These are phyloP conservation scores for Deroplatys truncata DNA, from an alignment of 2,888 invertebrate species.

Conservation along the genomic window DNA sequence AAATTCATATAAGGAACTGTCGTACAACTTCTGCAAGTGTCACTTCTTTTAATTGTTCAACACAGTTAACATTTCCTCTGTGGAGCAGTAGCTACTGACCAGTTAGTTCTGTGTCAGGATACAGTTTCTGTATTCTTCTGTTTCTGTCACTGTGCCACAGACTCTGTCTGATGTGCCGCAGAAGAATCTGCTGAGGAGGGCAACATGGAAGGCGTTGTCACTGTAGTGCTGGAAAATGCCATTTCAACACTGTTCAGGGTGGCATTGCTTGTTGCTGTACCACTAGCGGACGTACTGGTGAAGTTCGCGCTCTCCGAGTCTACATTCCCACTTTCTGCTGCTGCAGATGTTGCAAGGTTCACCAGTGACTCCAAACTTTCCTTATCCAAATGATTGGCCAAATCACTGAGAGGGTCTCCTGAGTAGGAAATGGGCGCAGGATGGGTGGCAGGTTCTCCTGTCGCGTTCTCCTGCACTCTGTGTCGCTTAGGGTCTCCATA, in stretches of 20 bases:
- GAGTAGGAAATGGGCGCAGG: conserved; percentile 13
- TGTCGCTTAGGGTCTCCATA: conserved; percentile 47
- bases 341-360: conserved; percentile 32
- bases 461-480: conserved; percentile 25
- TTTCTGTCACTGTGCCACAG: conserved; percentile 20
- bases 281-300: background rate
- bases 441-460: conserved; percentile 14
- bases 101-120: background rate
- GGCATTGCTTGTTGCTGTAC: background rate
- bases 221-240: conserved; percentile 28
- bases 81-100: background rate
- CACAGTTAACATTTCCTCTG: background rate
- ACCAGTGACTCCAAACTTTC: conserved; percentile 35
- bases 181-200: background rate
- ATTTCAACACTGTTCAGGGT: conserved; percentile 25
- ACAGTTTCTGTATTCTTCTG: background rate
- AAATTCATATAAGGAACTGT: background rate
- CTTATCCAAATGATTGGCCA: conserved; percentile 35
- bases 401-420: conserved; percentile 29
- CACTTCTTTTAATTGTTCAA: background rate
- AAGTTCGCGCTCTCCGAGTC: background rate
- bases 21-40: background rate
- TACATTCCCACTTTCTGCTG: background rate
- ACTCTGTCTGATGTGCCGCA: conserved; percentile 17
- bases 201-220: conserved; percentile 17